Evolutionary conservation across 2,797 vertebrate genomes (phyloP).

Genomic region (Phyllotis vaccarum): DNA sequence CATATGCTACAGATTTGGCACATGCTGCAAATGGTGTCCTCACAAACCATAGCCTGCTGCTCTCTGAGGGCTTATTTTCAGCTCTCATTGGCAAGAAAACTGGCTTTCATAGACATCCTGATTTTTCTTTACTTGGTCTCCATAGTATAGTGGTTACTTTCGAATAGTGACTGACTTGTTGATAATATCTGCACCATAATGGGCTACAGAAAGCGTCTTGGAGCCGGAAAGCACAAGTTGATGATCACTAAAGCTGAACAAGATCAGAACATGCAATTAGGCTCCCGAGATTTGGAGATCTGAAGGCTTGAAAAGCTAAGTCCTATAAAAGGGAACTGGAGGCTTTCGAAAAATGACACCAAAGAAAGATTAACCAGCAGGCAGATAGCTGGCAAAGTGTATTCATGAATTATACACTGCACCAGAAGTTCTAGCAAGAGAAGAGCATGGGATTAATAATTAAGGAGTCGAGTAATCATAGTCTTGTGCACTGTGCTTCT

Average conservation of each 20-base stretch:
- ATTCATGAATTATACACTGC: slow-evolving; percentile 80
- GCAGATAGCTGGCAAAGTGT: slow-evolving; percentile 79
- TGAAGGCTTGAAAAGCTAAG: slow-evolving; percentile 49
- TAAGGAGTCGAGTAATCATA: slow-evolving; percentile 79
- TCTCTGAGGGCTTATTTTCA: slow-evolving; percentile 49
- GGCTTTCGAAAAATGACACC: slow-evolving; percentile 71
- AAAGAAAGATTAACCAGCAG: slow-evolving; percentile 81
- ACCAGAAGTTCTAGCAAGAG: slow-evolving; percentile 80
- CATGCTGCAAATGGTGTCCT: not conserved
- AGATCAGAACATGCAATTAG: slow-evolving; percentile 58
- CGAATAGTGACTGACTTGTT: slow-evolving; percentile 53
- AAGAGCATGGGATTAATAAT: slow-evolving; percentile 81
- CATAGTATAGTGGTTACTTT: slow-evolving; percentile 53
- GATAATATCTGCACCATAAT: slow-evolving; percentile 23
- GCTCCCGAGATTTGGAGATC: slow-evolving; percentile 50
- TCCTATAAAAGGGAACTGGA: slow-evolving; percentile 67
- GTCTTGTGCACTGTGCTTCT: slow-evolving; percentile 68
- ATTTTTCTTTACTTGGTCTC: slow-evolving; percentile 37
- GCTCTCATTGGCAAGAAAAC: slow-evolving; percentile 39
- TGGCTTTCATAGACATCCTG: not conserved
- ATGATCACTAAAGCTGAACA: slow-evolving; percentile 57
- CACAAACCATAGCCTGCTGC: slow-evolving; percentile 6
- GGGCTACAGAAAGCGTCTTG: slow-evolving; percentile 8
- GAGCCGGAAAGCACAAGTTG: slow-evolving; percentile 24
- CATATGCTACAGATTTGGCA: not conserved